Base-by-base conservation (phyloP, 1,140 invertebrate species). In the Triops longicaudatus region DNA sequence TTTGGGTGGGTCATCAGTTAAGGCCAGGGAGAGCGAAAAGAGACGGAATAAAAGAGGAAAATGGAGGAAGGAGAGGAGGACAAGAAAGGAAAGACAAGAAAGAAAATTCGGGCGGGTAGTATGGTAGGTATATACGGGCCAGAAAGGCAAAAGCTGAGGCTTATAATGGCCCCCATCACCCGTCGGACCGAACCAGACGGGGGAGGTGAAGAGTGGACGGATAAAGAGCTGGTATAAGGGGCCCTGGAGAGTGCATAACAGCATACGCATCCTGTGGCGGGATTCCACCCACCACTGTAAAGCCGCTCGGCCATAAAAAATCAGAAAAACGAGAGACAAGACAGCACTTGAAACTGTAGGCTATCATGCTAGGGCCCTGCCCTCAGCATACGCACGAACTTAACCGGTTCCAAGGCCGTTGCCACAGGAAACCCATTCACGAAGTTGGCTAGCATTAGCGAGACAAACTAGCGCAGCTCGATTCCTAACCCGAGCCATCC, bases 1-100 rank as follows among this genome's bases (percentile, higher is more conserved):
- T 63, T 63, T 63, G 50, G 50, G 50, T 63, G 50, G 50, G 50
- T 63, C 50, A 63, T 63, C 50, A 63, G 50, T 63, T 63, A 63
- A 63, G 50, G 50, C 50, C 50, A 22, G 50, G 17, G 50, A 63
- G 50, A 63, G 50, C 10, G 31, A 63, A 63, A 14, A 63, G 50
- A 63, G 50, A 37, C n/a, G n/a, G 31, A 37, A 37, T 37, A 7
- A 7, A n/a, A 37, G 31, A 37, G 31, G 31, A 37, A 37, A 37
- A 37, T 2, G 31, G 31, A 37, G 31, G 31, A 37, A 37, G 2
- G 31, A 37, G 7, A 37, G 31, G 31, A 37, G 31, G n/a, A n/a
- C 31, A 7, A 37, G 31, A 37, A 37, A n/a, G n/a, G n/a, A n/a
- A n/a, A n/a, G n/a, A 37, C 31, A 37, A 63, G 50, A 63, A 22